Base-by-base conservation (phyloP, 2,113 vertebrate species). In the Spheniscus mendiculus region DNA sequence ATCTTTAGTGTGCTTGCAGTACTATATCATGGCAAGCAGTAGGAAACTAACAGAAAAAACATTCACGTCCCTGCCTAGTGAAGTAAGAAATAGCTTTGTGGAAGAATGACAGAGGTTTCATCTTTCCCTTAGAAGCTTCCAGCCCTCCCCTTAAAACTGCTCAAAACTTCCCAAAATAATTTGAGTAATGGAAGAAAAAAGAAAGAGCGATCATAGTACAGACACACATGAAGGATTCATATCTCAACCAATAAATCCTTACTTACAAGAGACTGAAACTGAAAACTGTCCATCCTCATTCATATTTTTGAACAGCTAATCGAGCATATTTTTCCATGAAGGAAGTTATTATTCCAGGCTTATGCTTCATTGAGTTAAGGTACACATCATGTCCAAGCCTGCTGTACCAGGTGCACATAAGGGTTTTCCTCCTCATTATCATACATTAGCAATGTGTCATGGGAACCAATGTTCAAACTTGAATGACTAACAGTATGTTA, bases 261-360 rank as follows among this genome's bases (percentile, higher is more conserved):
- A 52, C 44, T 79, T 23, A 34, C 11, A 30, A 15, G 71, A 66
- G 42, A 19, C n/a, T 47, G 14, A 21, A 62, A 55, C 14, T 36
- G 83, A 72, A 56, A 92, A 36, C 70, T 79, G 61, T 5, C 83
- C 27, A 34, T 67, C 65, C 88, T 89, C 86, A 32, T 50, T 70
- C 30, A 27, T n/a, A 29, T 34, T 88, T 86, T 22, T 70, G 29
- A 95, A 45, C 70, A 93, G 84, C 62, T 85, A 91, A 91, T 62
- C 69, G 56, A 94, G 81, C 87, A 73, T 62, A 15, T 73, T 96
- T 96, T 94, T 72, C 74, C 83, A 76, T 67, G 66, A 52, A 93
- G 83, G 78, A 77, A 87, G 81, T 79, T 69, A 47, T 84, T 91
- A 89, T 83, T 94, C 53, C 93, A 83, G 66, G 62, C 74, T 91